Base-by-base conservation (phyloP, 2,888 invertebrate species). In the Hirtodrosophila confusa region DNA sequence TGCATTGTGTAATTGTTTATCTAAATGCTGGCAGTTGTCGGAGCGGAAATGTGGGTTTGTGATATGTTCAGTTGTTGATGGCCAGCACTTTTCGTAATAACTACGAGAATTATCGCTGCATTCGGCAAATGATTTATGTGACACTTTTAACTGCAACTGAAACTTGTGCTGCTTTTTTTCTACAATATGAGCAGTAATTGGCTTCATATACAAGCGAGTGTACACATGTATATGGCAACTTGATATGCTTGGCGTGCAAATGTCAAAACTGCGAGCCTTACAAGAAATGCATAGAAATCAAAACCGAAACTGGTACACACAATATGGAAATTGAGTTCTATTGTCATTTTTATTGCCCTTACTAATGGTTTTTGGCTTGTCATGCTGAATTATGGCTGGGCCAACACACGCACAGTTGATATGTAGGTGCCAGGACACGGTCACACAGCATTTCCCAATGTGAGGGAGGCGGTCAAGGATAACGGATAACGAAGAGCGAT, bases 331-430 rank as follows among this genome's bases (percentile, higher is more conserved):
- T 83, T 83, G 86, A 86, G 68, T 84, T 88, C 83, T 80, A 88
- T 88, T 84, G 83, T 84, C 86, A 80, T 80, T 84, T 84, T 84
- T 88, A 85, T 85, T 87, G 87, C 84, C 82, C 61, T 88, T 53
- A 75, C 87, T 88, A 85, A 88, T 88, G 88, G 87, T 72, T 76
- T 88, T 76, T 75, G 87, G 84, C 72, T 72, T 85, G 88, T 85
- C 84, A 84, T 51, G 68, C 85, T 85, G 87, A 85, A 80, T 85
- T 86, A 88, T 84, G 76, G 88, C 64, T 65, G 41, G 61, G 49
- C 64, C 77, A 47, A 60, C 63, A 66, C 36, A 31, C 40, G 45
- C 40, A 69, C 41, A 50, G 45, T 47, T 55, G 63, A 54, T 55
- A 63, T 56, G 54, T 67, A 77, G 78, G 80, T 80, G 78, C 74